Evolutionary conservation across 1,140 invertebrate species (phyloP), one percentile per base, ranked within the genome.

Genomic region (Drosophila virilis): DNA sequence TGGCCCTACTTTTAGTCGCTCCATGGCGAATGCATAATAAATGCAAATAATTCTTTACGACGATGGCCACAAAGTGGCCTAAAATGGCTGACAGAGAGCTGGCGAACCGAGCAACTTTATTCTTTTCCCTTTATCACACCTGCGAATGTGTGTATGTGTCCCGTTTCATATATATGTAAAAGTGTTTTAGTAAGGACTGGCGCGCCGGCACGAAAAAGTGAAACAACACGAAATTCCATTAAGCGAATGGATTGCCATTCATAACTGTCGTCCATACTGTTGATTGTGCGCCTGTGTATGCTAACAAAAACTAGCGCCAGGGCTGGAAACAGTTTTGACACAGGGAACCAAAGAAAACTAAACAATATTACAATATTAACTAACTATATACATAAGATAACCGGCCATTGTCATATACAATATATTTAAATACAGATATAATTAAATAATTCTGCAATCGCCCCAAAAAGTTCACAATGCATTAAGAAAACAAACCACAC

Each of bases 221-320:
- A 86, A 90, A 90, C 79, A 90, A 80, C 86, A 83, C 62, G 74
- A 83, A 83, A 88, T 86, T 90, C 77, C 82, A 90, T 90, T 90
- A 90, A 86, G 79, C 74, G 86, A 83, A 90, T 90, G 86, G 79
- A 78, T 90, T 83, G 74, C 82, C 81, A 86, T 90, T 90, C 86
- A 90, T 90, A 90, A 90, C 79, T 85, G 81, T 90, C 81, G 70
- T 70, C 71, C 33, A 37, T 32, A 55, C 37, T 40, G 55, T 32
- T 62, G 35, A 8, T 33, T 61, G 54, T 74, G 42, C 48, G 17
- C 35, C 22, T 32, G 28, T 17, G 10, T 15, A 38, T 51, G 35
- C 38, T 42, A 37, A 40, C 64, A 58, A 35, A 33, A 48, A 46
- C 52, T 46, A 46, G 8, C 12, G 22, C 46, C 60, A 61, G 59